Evolutionary conservation across 2,888 invertebrate genomes (phyloP).

Genomic region (Flexamia atlantica): DNA sequence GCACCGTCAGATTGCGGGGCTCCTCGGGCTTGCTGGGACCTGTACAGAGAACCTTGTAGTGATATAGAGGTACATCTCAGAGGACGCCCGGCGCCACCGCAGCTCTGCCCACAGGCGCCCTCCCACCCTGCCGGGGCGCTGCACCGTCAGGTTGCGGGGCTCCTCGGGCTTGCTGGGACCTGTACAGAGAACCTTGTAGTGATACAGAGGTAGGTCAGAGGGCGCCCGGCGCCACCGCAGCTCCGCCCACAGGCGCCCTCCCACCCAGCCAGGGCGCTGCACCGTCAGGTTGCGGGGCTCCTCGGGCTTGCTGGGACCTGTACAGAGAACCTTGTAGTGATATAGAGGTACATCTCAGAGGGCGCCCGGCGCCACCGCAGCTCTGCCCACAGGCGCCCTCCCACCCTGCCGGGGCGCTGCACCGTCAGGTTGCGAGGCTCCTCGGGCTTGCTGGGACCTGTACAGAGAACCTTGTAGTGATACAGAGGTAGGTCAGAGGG

Average conservation of each 20-base stretch:
- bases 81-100: constrained; percentile 84
- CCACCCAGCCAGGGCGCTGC: constrained; percentile 74
- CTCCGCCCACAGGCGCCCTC: constrained; percentile 77
- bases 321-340: constrained; percentile 79
- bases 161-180: constrained; percentile 81
- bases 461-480: constrained; percentile 70
- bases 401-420: constrained; percentile 74
- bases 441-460: constrained; percentile 80
- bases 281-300: constrained; percentile 81
- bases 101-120: constrained; percentile 79
- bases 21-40: constrained; percentile 81
- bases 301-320: constrained; percentile 80
- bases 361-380: constrained; percentile 84
- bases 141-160: constrained; percentile 80
- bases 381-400: constrained; percentile 77
- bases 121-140: constrained; percentile 74
- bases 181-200: constrained; percentile 70
- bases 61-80: constrained; percentile 78
- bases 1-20: constrained; percentile 80
- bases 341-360: constrained; percentile 79
- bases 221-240: constrained; percentile 84
- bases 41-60: constrained; percentile 79
- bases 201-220: constrained; percentile 77
- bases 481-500: constrained; percentile 77
- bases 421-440: constrained; percentile 81